Base-by-base conservation (phyloP, 2,888 invertebrate species). In the Micoletzkya japonica region DNA sequence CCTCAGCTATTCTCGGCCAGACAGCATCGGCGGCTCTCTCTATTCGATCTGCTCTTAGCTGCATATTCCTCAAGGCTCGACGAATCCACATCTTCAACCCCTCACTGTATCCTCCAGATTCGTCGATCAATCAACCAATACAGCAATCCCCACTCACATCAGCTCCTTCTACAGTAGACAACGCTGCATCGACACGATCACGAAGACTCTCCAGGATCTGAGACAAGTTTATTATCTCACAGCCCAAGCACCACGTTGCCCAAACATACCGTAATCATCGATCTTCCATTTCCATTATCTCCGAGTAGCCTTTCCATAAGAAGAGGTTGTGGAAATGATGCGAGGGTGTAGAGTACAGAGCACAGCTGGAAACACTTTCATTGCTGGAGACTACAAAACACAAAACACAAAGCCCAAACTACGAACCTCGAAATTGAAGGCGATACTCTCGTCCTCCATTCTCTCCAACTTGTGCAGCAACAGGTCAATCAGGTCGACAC, bases 241-340 rank as follows among this genome's bases (percentile, higher is more conserved):
- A n/a, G n/a, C n/a, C n/a, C n/a, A n/a, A n/a, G n/a, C n/a, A n/a
- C n/a, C n/a, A n/a, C n/a, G n/a, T n/a, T n/a, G n/a, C n/a, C 52
- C 37, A n/a, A 2, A 10, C 34, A 20, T 36, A 58, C 36, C 58
- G 36, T n/a, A 37, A 6, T n/a, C 28, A 30, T 20, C n/a, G 17
- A 36, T 58, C 32, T 28, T 7, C 52, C 24, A 2, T 24, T 20
- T 52, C 28, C 52, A 44, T 14, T 10, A 54, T 54, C 39, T 49
- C 93, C 93, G 74, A 97, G 89, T 58, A 97, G 89, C 86, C 95
- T 91, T 2, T 94, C 92, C 76, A 93, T 90, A 66, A 96, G 88
- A 69, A 96, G 88, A 6, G 95, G 93, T 79, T 95, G 92, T 0
- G 95, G 93, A 87, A 93, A 92, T 72, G 92, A 90, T 4, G 94